These are phyloP conservation scores for Mesorhabditis sp. DNA, from an alignment of 2,888 invertebrate genomes.

Conservation along the genomic window DNA sequence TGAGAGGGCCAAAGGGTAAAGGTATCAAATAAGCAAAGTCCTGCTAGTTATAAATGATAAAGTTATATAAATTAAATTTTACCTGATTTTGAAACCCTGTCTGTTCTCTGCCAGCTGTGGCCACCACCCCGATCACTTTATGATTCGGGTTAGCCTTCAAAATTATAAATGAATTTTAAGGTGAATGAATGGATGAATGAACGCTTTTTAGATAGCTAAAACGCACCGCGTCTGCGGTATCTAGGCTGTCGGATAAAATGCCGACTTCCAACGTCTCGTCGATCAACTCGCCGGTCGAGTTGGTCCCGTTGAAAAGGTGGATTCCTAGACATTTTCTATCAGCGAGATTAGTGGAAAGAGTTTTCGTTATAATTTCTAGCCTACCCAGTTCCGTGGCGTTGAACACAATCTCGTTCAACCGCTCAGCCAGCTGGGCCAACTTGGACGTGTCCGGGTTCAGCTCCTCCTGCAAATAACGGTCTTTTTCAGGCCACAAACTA, in stretches of 20 bases:
- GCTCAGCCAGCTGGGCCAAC: conserved; percentile 35
- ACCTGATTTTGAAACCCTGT: no score
- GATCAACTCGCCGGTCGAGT: neutral
- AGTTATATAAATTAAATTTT: no score
- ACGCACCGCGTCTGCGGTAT: no score
- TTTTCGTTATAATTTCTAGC: no score
- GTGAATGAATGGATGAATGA: neutral
- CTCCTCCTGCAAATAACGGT: conserved; percentile 33
- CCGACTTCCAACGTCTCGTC: neutral
- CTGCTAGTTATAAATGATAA: no score
- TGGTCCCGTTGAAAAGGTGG: neutral
- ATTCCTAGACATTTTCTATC: neutral
- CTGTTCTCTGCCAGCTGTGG: neutral
- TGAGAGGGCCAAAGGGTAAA: no score
- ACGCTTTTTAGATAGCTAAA: neutral
- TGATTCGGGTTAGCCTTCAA: neutral
- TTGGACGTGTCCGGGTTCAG: conserved; percentile 47
- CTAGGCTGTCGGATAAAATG: no score
- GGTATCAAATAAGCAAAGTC: no score
- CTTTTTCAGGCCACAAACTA: neutral
- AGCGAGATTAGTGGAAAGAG: no score
- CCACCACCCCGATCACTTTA: conserved; percentile 4
- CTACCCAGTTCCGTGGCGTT: conserved; percentile 20
- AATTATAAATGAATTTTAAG: neutral
- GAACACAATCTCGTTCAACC: conserved; percentile 41